phyloP scores from a whole-genome alignment of 2,113 vertebrate genomes.

The Alces alces region DNA sequence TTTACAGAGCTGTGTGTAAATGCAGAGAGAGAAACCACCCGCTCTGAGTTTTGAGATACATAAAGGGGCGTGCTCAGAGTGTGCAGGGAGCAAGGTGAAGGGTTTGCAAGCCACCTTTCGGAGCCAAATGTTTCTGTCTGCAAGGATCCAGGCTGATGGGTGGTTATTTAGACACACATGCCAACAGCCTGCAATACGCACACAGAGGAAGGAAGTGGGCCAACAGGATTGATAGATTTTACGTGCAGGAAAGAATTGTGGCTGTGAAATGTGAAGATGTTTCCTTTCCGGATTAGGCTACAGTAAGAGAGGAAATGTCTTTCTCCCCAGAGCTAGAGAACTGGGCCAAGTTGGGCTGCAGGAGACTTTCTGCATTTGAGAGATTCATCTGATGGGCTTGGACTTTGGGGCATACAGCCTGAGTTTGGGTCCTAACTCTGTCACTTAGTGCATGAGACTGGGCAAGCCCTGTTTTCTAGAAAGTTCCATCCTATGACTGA shows the following conservation, averaged over 20 bases:
- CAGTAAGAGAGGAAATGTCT: background rate
- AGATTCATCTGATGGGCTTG: background rate
- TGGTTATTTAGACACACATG: background rate
- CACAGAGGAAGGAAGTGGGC: slow-evolving; percentile 15
- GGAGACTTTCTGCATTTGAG: background rate
- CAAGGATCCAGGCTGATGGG: background rate
- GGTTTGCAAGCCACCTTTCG: background rate
- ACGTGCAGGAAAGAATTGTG: background rate
- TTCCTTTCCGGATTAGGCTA: background rate
- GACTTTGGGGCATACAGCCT: background rate
- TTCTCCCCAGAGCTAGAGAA: background rate
- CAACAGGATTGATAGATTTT: background rate
- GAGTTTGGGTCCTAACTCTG: background rate
- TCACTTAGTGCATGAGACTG: rapidly evolving
- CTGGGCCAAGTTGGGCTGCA: background rate
- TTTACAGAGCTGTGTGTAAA: background rate
- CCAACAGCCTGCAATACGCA: background rate
- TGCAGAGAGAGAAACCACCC: rapidly evolving
- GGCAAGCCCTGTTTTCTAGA: background rate
- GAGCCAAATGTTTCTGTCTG: background rate
- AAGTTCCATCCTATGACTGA: background rate
- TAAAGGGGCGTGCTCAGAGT: background rate
- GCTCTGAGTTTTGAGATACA: background rate
- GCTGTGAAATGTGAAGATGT: background rate
- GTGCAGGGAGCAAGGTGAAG: background rate